Base-by-base conservation (phyloP, 2,797 vertebrate species). In the Poecilia velifera region DNA sequence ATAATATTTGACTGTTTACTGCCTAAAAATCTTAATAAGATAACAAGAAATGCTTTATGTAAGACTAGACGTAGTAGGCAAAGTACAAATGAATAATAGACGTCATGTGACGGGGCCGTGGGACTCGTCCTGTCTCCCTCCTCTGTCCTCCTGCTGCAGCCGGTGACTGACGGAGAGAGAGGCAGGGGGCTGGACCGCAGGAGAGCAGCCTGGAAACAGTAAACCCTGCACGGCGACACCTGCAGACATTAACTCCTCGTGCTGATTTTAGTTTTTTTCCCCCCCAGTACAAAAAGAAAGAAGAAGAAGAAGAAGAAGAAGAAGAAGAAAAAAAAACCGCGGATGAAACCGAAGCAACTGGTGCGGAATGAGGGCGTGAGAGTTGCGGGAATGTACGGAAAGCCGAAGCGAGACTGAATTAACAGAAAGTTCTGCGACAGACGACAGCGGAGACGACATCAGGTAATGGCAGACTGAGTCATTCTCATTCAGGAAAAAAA, bases 391-490 rank as follows among this genome's bases (percentile, higher is more conserved):
- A 43, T 70, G 39, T 25, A 10, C 3, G 36, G 3, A 70, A 1
- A 7, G 25, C n/a, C n/a, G 28, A 25, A 10, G 1, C 6, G 4
- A 36, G 51, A 28, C 13, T 41, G 3, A 62, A 51, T n/a, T 28
- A 28, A 45, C 22, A 45, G 41, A 74, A 55, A 81, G 73, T 76
- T 51, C 62, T 10, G 72, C 53, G 43, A 28, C 73, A 4, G 73
- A 36, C 64, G n/a, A n/a, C 76, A 70, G 13, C 12, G 72, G 81
- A 75, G 51, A 62, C 84, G 55, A 66, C 81, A 28, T 70, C 90
- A 92, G 92, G 92, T 92, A 93, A 89, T 59, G 77, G 22, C 74
- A 83, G 57, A 9, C 77, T 57, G 14, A 51, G 73, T 84, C 82
- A 76, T 81, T 76, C 28, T 46, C 20, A 46, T 0, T 1, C 1